Base-by-base conservation (phyloP, 2,888 invertebrate species). In the Lordiphosa andalusiaca region DNA sequence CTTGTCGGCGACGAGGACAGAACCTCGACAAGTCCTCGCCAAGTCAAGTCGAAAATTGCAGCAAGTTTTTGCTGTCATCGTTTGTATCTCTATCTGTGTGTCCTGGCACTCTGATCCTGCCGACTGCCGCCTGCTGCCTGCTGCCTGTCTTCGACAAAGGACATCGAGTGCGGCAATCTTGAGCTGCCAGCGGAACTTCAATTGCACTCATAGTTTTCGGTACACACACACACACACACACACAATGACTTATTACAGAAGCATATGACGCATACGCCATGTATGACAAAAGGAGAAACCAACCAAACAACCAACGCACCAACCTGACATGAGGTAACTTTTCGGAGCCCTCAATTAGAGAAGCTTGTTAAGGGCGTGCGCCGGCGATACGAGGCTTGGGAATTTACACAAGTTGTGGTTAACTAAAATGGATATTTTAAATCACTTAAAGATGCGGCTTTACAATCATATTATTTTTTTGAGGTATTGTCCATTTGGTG, bases 21-120 rank as follows among this genome's bases (percentile, higher is more conserved):
- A 44, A 44, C 23, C 16, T 47, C 46, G 44, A 67, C 53, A 59
- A 66, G 73, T 72, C 53, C 69, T 59, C 67, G 75, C 59, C 83
- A 54, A 83, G 80, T 80, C 76, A 80, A 83, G 70, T 77, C 68
- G 76, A 83, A 77, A 77, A 77, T 72, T 77, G 76, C 76, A 83
- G 76, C 83, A 77, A 77, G 67, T 78, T 81, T 67, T 70, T 44
- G 44, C 67, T 75, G 77, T 64, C 71, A 71, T 52, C 37, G 66
- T 58, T 36, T 57, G 47, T 59, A 40, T 37, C 54, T 44, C 40
- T 55, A 54, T 40, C 47, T 39, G 23, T 33, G 16, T 21, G 25
- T 23, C 35, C 23, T 10, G 36, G 25, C 40, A 33, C 38, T 39
- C 33, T 9, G 21, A 33, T 16, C 37, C 16, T 16, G 4, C 6